Base-by-base conservation (phyloP, 2,888 invertebrate genomes). In the Chaitophorus viminalis region DNA sequence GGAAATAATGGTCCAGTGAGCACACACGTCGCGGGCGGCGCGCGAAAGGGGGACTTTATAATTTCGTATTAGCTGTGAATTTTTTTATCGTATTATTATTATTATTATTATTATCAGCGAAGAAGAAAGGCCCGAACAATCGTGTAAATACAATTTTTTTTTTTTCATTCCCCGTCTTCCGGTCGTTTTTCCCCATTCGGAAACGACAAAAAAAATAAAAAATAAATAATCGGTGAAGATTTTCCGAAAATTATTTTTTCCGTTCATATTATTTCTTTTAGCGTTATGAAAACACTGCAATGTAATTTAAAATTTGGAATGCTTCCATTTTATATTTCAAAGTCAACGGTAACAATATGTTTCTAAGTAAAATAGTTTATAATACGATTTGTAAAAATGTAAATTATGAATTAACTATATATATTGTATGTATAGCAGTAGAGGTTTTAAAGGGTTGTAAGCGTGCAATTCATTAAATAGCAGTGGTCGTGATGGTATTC, bases 1-100 rank as follows among this genome's bases (percentile, higher is more conserved):
- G 86, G 86, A 87, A 87, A 87, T 87, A 87, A 87, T 87, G 86
- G 86, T 87, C 86, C 86, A 87, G 79, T 81, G 86, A 87, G 86
- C 86, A 87, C 86, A 87, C 86, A 87, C 86, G 86, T 87, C 86
- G 86, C 86, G 86, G 79, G 72, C 78, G 86, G 78, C 85, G 65
- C 76, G 46, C 65, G 78, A 77, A 87, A 87, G 39, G 86, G 86
- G 86, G 79, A 87, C 79, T 87, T 87, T 87, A 87, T 87, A 87
- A 87, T 87, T 87, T 87, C 79, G 86, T 87, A 87, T 87, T 87
- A 87, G 86, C 86, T 87, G 31, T 60, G 86, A 87, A 87, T 87
- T 86, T 87, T 79, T 77, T 82, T 74, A 60, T 83, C 82, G 74
- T 36, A 83, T 65, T 84, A 84, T 84, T 79, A 79, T 78, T 72